Conservation (phyloP, 2,888 invertebrate genomes). For the Cheilosia scutellata region DNA sequence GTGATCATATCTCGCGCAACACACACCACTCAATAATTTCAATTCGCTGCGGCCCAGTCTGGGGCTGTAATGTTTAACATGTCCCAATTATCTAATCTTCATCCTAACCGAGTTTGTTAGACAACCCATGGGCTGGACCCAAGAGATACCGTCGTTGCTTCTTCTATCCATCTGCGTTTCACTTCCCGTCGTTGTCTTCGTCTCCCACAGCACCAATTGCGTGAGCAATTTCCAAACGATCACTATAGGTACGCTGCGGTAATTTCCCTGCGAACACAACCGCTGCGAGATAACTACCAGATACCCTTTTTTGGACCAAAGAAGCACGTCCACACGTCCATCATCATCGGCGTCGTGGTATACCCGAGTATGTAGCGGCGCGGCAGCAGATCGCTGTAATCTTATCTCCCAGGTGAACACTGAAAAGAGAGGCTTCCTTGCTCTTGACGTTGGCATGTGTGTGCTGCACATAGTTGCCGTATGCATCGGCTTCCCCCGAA, state of each 20-base stretch:
- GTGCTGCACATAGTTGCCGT: not conserved
- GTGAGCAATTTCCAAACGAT: constrained; percentile 74
- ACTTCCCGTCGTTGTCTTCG: constrained; percentile 8
- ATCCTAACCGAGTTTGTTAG: constrained; percentile 74
- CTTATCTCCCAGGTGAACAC: constrained; percentile 53
- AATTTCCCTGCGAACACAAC: constrained; percentile 67
- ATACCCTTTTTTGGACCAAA: constrained; percentile 64
- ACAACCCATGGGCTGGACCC: constrained; percentile 59
- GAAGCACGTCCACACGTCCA: constrained; percentile 66
- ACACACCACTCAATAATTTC: constrained; percentile 70
- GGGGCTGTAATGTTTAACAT: constrained; percentile 70
- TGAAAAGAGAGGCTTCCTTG: constrained; percentile 49
- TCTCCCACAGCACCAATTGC: constrained; percentile 41
- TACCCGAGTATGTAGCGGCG: constrained; percentile 11
- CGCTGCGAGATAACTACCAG: constrained; percentile 56
- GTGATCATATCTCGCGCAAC: constrained; percentile 70
- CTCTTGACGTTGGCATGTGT: constrained; percentile 44
- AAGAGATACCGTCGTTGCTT: constrained; percentile 43
- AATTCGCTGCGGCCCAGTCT: constrained; percentile 53
- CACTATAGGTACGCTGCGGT: constrained; percentile 50
- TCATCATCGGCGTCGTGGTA: constrained; percentile 59
- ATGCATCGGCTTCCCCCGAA: constrained; percentile 25
- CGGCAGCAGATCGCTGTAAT: constrained; percentile 54
- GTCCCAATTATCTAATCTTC: constrained; percentile 75
- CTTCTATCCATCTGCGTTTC: constrained; percentile 47